Evolutionary conservation across 2,797 vertebrate genomes (phyloP).

Genomic region (Trachurus trachurus): DNA sequence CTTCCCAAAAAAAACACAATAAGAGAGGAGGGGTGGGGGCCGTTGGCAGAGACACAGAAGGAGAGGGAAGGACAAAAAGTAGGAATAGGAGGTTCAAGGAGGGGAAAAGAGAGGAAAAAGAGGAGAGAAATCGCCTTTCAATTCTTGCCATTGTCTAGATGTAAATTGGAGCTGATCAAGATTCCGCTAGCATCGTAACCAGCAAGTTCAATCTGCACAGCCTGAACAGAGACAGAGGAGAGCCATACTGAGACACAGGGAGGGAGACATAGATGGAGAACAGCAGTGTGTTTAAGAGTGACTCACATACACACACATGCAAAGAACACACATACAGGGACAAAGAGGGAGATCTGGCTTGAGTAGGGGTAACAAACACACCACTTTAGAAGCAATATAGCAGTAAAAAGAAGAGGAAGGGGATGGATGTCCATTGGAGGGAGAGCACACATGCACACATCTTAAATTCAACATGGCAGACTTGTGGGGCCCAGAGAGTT

Average conservation of each 20-base stretch:
- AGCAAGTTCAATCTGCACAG: slow-evolving; percentile 77
- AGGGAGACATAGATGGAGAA: slow-evolving; percentile 32
- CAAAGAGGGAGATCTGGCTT: slow-evolving; percentile 56
- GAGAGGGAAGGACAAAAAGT: slow-evolving; percentile 69
- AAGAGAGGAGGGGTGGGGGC: slow-evolving; percentile 62
- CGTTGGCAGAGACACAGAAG: slow-evolving; percentile 65
- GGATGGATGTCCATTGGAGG: slow-evolving; percentile 32
- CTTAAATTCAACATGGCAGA: slow-evolving; percentile 18
- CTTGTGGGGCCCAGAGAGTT: slow-evolving; percentile 8
- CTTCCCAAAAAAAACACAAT: slow-evolving; percentile 68
- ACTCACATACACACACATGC: slow-evolving; percentile 53
- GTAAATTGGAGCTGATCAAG: slow-evolving; percentile 88
- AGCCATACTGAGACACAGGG: slow-evolving; percentile 41
- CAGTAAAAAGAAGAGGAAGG: slow-evolving; percentile 43
- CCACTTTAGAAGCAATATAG: slow-evolving; percentile 53
- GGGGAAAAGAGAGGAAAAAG: slow-evolving; percentile 62
- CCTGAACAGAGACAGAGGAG: slow-evolving; percentile 52
- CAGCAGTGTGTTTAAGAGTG: slow-evolving; percentile 53
- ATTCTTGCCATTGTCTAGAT: slow-evolving; percentile 84
- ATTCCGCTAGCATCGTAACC: slow-evolving; percentile 84
- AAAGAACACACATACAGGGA: slow-evolving; percentile 41
- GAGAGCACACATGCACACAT: slow-evolving; percentile 1
- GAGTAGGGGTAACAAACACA: slow-evolving; percentile 52
- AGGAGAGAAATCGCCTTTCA: slow-evolving; percentile 81
- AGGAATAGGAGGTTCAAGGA: slow-evolving; percentile 68